Percentiles rank a stretch among this genome's conserved stretches.
These are phyloP conservation scores for Oceanodroma leucorhoa DNA, from an alignment of 2,797 vertebrate genomes.

Conservation along the genomic window DNA sequence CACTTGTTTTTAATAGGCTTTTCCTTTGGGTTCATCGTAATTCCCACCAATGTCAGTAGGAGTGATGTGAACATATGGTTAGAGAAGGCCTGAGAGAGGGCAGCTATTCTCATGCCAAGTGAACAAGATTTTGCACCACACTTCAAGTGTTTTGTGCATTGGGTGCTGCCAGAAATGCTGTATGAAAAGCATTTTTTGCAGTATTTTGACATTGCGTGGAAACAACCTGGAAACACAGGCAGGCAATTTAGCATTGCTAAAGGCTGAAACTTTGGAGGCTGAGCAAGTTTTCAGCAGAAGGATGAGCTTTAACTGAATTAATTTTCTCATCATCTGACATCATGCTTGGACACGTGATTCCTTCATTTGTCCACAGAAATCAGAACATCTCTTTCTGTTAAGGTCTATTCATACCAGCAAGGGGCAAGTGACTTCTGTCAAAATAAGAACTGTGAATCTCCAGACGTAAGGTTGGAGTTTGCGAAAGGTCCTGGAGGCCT, in stretches of 20 bases:
- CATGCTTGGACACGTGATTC: neutral
- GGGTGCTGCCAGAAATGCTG: neutral
- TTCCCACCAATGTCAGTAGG: constrained; percentile 37
- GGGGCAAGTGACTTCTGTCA: neutral
- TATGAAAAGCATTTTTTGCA: constrained; percentile 18
- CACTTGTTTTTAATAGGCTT: constrained; percentile 16
- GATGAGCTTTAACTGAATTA: neutral
- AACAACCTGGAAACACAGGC: neutral
- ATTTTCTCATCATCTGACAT: neutral
- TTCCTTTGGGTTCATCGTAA: neutral
- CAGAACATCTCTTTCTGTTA: neutral
- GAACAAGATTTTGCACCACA: constrained; percentile 21
- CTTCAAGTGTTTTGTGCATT: neutral
- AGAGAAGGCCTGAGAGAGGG: constrained; percentile 27
- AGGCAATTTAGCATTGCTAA: constrained; percentile 2
- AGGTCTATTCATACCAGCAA: neutral
- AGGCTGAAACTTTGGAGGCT: neutral
- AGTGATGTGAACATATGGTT: constrained; percentile 56
- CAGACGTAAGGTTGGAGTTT: neutral
- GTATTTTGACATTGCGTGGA: constrained; percentile 16
- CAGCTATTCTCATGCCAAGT: constrained; percentile 24
- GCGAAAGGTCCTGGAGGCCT: neutral
- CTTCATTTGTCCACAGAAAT: neutral
- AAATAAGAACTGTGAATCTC: neutral
- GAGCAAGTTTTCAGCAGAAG: neutral